These are phyloP conservation scores for Leptinotarsa tumamoca DNA, from an alignment of 2,888 invertebrate genomes.

Conservation along the genomic window DNA sequence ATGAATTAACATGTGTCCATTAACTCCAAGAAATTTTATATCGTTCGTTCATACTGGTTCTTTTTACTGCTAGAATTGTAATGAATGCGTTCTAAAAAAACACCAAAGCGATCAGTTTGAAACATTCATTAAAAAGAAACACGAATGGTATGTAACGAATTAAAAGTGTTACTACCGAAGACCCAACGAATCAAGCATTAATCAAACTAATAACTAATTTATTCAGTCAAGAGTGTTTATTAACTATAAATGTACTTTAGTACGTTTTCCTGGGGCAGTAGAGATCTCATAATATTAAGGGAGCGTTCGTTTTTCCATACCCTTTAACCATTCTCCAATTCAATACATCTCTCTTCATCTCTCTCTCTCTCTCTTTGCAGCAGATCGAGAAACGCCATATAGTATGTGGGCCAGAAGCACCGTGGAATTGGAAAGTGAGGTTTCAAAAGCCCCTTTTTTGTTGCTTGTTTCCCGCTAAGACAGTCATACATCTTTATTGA, in stretches of 20 bases:
- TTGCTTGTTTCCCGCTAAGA: neutral
- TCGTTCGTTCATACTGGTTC: no score
- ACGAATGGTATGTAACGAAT: constrained; percentile 12
- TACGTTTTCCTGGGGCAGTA: constrained; percentile 32
- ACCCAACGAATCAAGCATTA: constrained; percentile 37
- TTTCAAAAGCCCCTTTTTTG: neutral
- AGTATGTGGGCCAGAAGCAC: constrained; percentile 25
- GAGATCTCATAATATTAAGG: constrained; percentile 40
- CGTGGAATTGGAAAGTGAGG: neutral
- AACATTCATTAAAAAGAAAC: constrained; percentile 14
- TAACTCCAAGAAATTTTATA: no score
- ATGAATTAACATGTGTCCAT: no score
- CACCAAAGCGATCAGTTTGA: neutral
- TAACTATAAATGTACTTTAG: constrained; percentile 43
- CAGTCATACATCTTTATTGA: no score
- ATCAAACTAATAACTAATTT: constrained; percentile 43
- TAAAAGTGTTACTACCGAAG: constrained; percentile 24
- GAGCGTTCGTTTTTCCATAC: constrained; percentile 41
- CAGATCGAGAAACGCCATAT: constrained; percentile 21
- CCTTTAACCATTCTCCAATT: constrained; percentile 30
- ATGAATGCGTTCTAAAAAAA: neutral
- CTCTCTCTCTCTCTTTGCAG: constrained; percentile 26
- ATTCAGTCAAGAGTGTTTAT: constrained; percentile 35
- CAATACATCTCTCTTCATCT: constrained; percentile 26
- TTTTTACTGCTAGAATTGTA: no score